These are phyloP conservation scores for Dolomedes plantarius DNA, from an alignment of 2,888 invertebrate genomes.

Conservation along the genomic window DNA sequence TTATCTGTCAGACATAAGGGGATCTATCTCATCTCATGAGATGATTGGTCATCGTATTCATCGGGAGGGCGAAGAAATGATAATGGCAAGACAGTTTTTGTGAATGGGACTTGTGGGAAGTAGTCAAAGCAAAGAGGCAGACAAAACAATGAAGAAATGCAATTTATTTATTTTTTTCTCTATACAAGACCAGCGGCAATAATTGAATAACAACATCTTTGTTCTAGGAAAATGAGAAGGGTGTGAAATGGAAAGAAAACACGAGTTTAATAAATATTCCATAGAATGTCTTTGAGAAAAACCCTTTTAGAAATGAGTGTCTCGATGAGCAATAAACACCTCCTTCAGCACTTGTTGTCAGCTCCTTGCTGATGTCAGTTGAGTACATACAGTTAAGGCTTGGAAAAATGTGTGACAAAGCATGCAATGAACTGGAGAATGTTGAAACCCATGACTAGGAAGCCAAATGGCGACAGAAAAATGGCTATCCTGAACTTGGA, in stretches of 20 bases:
- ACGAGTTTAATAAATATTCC: not conserved
- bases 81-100: too few relatives aligned
- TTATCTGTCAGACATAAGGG: too few relatives aligned
- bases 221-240: conserved; percentile 58
- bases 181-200: conserved; percentile 60
- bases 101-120: too few relatives aligned
- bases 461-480: not conserved
- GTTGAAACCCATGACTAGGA: not conserved
- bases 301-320: not conserved
- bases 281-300: not conserved
- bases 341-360: not conserved
- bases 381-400: not conserved
- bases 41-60: too few relatives aligned
- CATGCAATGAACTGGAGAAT: not conserved
- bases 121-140: too few relatives aligned
- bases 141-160: conserved; percentile 45
- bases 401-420: not conserved
- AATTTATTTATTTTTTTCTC: conserved; percentile 42
- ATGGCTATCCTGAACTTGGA: not conserved
- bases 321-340: not conserved
- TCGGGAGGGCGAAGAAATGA: too few relatives aligned
- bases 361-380: too few relatives aligned
- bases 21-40: too few relatives aligned
- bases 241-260: conserved; percentile 35
- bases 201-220: conserved; percentile 50